Base-by-base conservation (phyloP, 1,140 invertebrate species). In the Nasonia giraulti region DNA sequence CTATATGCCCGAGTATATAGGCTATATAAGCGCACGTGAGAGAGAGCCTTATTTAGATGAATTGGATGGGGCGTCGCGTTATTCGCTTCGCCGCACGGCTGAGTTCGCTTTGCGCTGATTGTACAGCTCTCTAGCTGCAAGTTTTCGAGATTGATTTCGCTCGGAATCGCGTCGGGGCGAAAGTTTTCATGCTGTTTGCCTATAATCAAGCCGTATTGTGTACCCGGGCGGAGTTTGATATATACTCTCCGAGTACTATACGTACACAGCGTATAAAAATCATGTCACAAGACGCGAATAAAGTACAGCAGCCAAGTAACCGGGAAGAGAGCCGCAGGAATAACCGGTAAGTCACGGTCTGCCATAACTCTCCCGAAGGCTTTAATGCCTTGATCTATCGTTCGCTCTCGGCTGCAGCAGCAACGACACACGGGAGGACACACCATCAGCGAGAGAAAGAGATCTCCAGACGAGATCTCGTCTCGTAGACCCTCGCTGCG, bases 401-500 rank as follows among this genome's bases (percentile, higher is more conserved):
- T n/a, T 20, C 20, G 78, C 17, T 44, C 50, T 44, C 50, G n/a
- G 27, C 62, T 69, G 68, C 44, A 37, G 27, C 47, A 23, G 50
- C 37, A n/a, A 62, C 37, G 78, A 80, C 40, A 62, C 47, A 17
- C 62, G 17, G 10, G 44, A 47, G 10, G 44, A 47, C 40, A 31
- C 10, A 27, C 40, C 55, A 12, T 66, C 12, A 50, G 12, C 11
- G 2, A 12, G 47, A 17, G 47, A 50, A 6, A 17, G 44, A 83
- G 50, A 83, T 83, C 50, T 20, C 33, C 12, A 66, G 81, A 83
- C 50, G 55, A 83, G 50, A 83, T 76, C 20, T 55, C 23, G 68
- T 73, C 20, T 86, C 84, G 85, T 75, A 79, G 78, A 71, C 85
- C 44, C 66, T 47, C 75, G 44, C n/a, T 27, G 33, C 37, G 71